Base-by-base conservation (phyloP, 2,113 vertebrate species). In the Brachypteracias leptosomus region DNA sequence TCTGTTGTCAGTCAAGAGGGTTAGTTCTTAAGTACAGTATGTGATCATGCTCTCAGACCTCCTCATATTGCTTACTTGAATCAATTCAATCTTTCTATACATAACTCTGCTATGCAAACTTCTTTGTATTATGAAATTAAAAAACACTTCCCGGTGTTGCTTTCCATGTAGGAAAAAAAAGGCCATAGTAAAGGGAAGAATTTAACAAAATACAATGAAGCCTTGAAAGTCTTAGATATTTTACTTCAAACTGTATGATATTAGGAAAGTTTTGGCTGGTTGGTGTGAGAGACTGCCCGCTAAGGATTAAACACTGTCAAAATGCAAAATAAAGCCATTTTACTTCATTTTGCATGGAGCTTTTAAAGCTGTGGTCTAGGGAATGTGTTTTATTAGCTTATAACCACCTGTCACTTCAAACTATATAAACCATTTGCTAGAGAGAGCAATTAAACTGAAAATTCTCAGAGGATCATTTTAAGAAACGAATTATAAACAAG, bases 341-440 rank as follows among this genome's bases (percentile, higher is more conserved):
- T 82, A 62, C 51, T 96, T 95, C 71, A 85, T 96, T 97, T 93
- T 58, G 73, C 36, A 67, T 44, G 68, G 91, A 93, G 87, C 58
- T 95, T 96, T 97, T 83, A 91, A 88, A 90, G 65, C 55, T 76
- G 80, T 71, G 87, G 91, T 73, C 85, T 51, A 51, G 75, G 78
- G 47, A 80, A 46, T 54, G 57, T 62, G 57, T 67, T 97, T 95
- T 95, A 82, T 90, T 94, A 92, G 68, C 89, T 96, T 90, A 95
- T 89, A 88, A 89, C 84, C 59, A 92, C 80, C 85, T 94, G 94
- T 62, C 93, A 80, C 54, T 90, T 91, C 88, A 82, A 95, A 87
- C 29, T 63, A 20, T 47, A 59, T 40, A 76, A 92, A 42, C 33
- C 26, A 67, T 76, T 74, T 76, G 9, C 79, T 65, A 52, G 80